Evolutionary conservation across 2,888 invertebrate genomes (phyloP), one percentile per base, ranked within the genome.

Genomic region (Dendrolimus pini): DNA sequence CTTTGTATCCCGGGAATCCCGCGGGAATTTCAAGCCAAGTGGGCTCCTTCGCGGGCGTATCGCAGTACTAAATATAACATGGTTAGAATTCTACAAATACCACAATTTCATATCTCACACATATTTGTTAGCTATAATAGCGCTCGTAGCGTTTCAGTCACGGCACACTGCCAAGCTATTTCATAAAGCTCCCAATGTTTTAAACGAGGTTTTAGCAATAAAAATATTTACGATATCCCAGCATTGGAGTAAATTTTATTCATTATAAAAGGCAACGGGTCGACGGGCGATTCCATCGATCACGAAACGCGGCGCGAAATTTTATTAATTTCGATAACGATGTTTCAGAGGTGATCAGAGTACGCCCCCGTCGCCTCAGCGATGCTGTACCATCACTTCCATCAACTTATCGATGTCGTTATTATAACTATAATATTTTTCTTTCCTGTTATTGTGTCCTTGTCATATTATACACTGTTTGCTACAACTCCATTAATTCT

Each of bases 251-350:
- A 47, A 47, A 47, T 47, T 47, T 47, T 47, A 47, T 47, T 47
- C 47, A 47, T 53, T 60, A 58, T 56, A 60, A 58, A 60, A 60
- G 54, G 55, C 54, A 41, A 53, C 47, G 52, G n/a, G 54, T 42
- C 57, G 57, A 53, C n/a, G 41, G 30, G 53, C 53, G 58, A 55
- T 55, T 56, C 41, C 55, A 61, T 61, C 59, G 57, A 59, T 52
- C 57, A 56, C 56, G 52, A 56, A 56, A 55, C 58, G 47, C 47
- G 47, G 47, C 47, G 47, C 47, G 47, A 47, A 58, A 42, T 59
- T 59, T 61, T 61, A 61, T 61, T 61, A 61, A 61, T 61, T 59
- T 59, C 58, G 54, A 56, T 56, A 58, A 61, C 59, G 58, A 61
- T 61, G 59, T 59, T 58, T 59, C 61, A 61, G 47, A 47, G 53